Evolutionary conservation across 53 echinoderm and acorn worm genomes (phyloP), one percentile per base, ranked within the genome.

Genomic region (Arbacia lixula): DNA sequence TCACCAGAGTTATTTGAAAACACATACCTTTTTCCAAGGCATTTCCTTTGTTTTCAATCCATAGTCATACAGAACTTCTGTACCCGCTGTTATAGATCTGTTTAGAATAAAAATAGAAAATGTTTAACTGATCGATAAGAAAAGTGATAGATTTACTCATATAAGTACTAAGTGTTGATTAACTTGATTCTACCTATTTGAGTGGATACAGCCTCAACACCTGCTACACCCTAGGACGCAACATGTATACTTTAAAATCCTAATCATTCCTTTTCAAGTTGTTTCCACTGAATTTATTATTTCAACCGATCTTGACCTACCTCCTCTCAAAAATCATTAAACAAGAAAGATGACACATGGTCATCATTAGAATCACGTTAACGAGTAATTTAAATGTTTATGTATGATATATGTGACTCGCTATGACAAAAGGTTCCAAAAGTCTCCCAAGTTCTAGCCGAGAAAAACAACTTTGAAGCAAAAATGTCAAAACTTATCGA

Each of bases 161-260:
- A 60, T 60, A 60, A 60, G 12, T 27, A 60, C 60, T 60, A 60
- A 16, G 31, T 55, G 55, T 55, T 55, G 55, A n/a, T n/a, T n/a
- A n/a, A n/a, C n/a, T n/a, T n/a, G n/a, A 55, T 55, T 55, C 55
- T 55, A 55, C 55, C 55, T 55, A 55, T 55, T 55, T 55, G 55
- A 55, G 55, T 55, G 55, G 55, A 55, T 55, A 55, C 55, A 55
- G 25, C 55, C 55, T 55, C 3, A 55, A 55, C 55, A n/a, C n/a
- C 20, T 55, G 55, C 55, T 55, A 55, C 55, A 19, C 12, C 55
- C 55, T 55, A 25, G 5, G n/a, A n/a, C n/a, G n/a, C n/a, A n/a
- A n/a, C n/a, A n/a, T n/a, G n/a, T n/a, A n/a, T n/a, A n/a, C n/a
- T n/a, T n/a, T n/a, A n/a, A 55, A 11, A 16, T 5, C 4, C 55